Percentiles rank a stretch among this genome's conserved stretches.
Conservation (phyloP, 2,797 vertebrate species). For the Echiichthys vipera region DNA sequence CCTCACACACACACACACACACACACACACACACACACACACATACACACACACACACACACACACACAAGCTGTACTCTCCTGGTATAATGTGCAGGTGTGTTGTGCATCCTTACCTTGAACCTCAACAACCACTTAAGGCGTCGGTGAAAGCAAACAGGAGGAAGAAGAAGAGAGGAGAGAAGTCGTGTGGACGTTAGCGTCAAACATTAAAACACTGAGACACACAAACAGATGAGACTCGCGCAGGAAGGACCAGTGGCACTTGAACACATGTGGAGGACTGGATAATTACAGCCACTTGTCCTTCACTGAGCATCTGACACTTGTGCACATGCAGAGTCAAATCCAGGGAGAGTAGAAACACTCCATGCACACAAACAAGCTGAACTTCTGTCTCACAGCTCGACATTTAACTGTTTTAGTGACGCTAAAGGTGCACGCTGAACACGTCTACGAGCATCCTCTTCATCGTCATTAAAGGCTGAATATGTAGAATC, state of each 20-base stretch:
- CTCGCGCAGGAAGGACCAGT: neutral
- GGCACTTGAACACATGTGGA: too few species aligned
- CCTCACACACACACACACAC: neutral
- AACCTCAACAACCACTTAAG: conserved; percentile 99
- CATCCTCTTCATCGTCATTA: neutral
- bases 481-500: too few species aligned
- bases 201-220: conserved; percentile 55
- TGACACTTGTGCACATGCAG: too few species aligned
- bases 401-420: neutral
- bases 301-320: too few species aligned
- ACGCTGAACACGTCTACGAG: neutral
- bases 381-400: too few species aligned
- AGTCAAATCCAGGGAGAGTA: too few species aligned
- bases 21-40: neutral
- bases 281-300: too few species aligned
- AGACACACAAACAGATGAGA: neutral
- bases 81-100: conserved; percentile 18
- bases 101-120: conserved; percentile 91
- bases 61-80: neutral
- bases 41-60: neutral
- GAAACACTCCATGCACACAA: neutral
- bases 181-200: conserved; percentile 89
- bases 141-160: conserved; percentile 88
- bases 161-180: conserved; percentile 83
- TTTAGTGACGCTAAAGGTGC: neutral